Evolutionary conservation across 2,113 vertebrate genomes (phyloP).

Genomic region (Oreochromis niloticus): DNA sequence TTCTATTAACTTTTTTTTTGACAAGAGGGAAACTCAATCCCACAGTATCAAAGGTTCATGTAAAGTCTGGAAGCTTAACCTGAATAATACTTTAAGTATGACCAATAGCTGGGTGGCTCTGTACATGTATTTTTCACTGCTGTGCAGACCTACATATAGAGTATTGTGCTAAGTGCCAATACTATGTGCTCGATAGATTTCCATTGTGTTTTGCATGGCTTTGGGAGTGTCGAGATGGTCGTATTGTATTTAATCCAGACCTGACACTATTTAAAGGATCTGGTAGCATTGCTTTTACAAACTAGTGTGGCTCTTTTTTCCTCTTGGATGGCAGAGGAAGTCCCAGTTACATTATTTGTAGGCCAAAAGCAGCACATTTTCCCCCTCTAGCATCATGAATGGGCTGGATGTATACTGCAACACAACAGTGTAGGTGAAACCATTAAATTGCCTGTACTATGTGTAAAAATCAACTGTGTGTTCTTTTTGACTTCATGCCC

Average conservation of each 20-base stretch:
- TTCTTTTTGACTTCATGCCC: not conserved
- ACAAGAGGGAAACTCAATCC: conserved; percentile 5
- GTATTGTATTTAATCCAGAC: not conserved
- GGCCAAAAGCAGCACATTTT: not conserved
- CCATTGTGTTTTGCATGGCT: not conserved
- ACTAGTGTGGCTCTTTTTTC: not conserved
- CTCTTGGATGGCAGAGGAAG: not conserved
- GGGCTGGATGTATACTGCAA: not conserved
- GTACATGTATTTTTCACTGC: not conserved
- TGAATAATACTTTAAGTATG: conserved; percentile 4
- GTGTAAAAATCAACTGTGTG: not conserved
- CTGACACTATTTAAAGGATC: not conserved
- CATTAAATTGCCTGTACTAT: accelerated
- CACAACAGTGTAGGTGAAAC: not conserved
- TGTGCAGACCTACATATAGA: not conserved
- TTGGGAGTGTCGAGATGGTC: not conserved
- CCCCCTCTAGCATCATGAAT: not conserved
- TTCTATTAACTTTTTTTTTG: conserved; percentile 12
- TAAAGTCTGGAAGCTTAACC: conserved; percentile 13
- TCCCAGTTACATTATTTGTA: not conserved
- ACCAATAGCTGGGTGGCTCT: not conserved
- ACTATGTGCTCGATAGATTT: not conserved
- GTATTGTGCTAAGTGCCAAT: not conserved
- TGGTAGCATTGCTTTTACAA: not conserved
- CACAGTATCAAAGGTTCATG: conserved; percentile 17